Conservation (phyloP, 1,140 invertebrate species). For the Chironomus tepperi region DNA sequence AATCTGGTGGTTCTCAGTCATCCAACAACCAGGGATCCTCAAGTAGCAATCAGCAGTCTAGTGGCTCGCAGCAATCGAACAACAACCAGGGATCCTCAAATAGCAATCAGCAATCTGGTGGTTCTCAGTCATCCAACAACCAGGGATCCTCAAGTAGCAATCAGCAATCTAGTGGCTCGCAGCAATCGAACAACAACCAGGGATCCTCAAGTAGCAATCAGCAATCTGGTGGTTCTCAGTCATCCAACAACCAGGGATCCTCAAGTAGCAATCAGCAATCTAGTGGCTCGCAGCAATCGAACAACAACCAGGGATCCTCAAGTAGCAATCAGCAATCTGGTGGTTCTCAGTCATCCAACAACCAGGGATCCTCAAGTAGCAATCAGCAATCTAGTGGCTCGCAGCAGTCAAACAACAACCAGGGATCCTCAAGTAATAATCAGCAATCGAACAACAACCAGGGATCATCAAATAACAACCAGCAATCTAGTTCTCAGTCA, state of each 20-base stretch:
- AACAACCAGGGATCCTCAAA: conserved; percentile 3
- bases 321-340: not conserved
- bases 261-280: conserved; percentile 25
- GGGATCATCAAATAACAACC: not conserved
- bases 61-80: conserved; percentile 26
- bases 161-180: not conserved
- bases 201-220: not conserved
- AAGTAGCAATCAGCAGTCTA: conserved; percentile 24
- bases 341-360: not conserved
- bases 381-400: not conserved
- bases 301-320: not conserved
- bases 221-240: not conserved
- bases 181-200: conserved; percentile 9
- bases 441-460: not conserved
- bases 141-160: no score
- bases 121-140: not conserved
- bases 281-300: conserved; percentile 22
- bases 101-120: conserved; percentile 24
- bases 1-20: not conserved
- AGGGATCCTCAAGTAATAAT: conserved; percentile 25
- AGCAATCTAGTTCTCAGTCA: no score
- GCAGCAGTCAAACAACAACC: conserved; percentile 25
- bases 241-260: conserved; percentile 26
- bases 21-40: conserved; percentile 24
- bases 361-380: not conserved